Base-by-base conservation (phyloP, 64 coral and sea anemone genomes). In the Montipora cactus region DNA sequence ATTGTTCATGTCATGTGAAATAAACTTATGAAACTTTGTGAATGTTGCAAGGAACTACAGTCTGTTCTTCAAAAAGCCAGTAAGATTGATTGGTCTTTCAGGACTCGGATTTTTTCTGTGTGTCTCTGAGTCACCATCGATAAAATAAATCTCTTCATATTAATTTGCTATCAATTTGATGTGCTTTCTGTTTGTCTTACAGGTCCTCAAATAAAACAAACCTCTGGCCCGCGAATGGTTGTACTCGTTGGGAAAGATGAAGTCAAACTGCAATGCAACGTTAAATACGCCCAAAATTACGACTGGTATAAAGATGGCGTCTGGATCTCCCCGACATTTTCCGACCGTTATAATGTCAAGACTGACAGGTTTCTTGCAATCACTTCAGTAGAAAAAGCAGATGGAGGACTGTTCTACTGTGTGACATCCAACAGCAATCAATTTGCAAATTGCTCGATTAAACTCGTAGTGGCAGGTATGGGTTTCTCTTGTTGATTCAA, bases 401-500 rank as follows among this genome's bases (percentile, higher is more conserved):
- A 98, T 76, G 80, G 80, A 22, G 96, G 96, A 25, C 19, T 57
- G 12, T 98, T 72, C 21, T 25, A 81, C 18, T 98, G 96, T 59
- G 78, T 83, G 46, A 81, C 89, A 3, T 18, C 74, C 21, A 98
- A 98, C 67, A 19, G 13, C 0, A 86, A 67, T 75, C 93, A 93
- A 15, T 90, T 75, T 48, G 76, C 74, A 48, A 95, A 98, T 10
- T 87, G 71, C 18, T 95, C 93, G 1, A 87, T 86, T 12, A 89
- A 51, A 19, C 49, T 98, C 7, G 70, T 79, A 28, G 94, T 93
- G 69, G 88, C 84, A 89, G 93, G 96, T 98, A 68, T 77, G 76
- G 28, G 16, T 67, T 67, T 49, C 18, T 44, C 48, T 74, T 23
- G 57, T 19, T 85, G 47, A 67, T 75, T 25, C 23, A 25, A 25